Conservation (phyloP, 2,888 invertebrate species). For the Harpagoxenus sublaevis region DNA sequence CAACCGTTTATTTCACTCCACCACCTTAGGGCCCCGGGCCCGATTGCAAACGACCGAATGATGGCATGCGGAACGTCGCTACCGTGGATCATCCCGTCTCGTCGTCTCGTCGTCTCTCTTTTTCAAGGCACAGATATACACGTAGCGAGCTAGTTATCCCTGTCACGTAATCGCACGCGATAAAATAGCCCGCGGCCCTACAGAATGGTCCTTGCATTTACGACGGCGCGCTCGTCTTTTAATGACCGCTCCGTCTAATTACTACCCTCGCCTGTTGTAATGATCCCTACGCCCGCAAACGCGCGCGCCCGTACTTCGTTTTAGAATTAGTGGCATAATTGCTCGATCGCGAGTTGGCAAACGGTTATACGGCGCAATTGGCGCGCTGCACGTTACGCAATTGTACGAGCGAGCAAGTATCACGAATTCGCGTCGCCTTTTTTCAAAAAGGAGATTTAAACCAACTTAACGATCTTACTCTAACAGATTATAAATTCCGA, state of each 20-base stretch:
- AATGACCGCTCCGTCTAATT: slow-evolving; percentile 59
- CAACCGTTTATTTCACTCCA: slow-evolving; percentile 36
- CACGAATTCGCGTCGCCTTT: slow-evolving; percentile 6
- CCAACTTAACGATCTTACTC: slow-evolving; percentile 44
- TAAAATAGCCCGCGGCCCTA: slow-evolving; percentile 61
- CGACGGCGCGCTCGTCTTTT: slow-evolving; percentile 44
- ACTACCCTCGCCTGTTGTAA: slow-evolving; percentile 56
- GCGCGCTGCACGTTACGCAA: slow-evolving; percentile 43
- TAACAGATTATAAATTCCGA: slow-evolving; percentile 47
- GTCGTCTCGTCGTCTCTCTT: slow-evolving; percentile 47
- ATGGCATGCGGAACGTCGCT: slow-evolving; percentile 36
- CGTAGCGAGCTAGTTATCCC: slow-evolving; percentile 56
- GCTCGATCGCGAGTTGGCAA: slow-evolving; percentile 24
- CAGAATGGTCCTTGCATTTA: slow-evolving; percentile 56
- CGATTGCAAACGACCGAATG: slow-evolving; percentile 48
- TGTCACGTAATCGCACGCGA: slow-evolving; percentile 54
- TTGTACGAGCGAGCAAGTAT: slow-evolving; percentile 10
- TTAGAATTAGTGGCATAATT: slow-evolving; percentile 52
- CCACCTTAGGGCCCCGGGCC: slow-evolving; percentile 30
- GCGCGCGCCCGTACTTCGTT: slow-evolving; percentile 17
- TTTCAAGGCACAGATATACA: slow-evolving; percentile 49
- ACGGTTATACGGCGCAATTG: slow-evolving; percentile 29
- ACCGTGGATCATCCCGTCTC: slow-evolving; percentile 48
- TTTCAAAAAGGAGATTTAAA: slow-evolving; percentile 25
- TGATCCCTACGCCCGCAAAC: slow-evolving; percentile 60